Evolutionary conservation across 2,888 invertebrate genomes (phyloP).

Genomic region (Fragum whitleyi): DNA sequence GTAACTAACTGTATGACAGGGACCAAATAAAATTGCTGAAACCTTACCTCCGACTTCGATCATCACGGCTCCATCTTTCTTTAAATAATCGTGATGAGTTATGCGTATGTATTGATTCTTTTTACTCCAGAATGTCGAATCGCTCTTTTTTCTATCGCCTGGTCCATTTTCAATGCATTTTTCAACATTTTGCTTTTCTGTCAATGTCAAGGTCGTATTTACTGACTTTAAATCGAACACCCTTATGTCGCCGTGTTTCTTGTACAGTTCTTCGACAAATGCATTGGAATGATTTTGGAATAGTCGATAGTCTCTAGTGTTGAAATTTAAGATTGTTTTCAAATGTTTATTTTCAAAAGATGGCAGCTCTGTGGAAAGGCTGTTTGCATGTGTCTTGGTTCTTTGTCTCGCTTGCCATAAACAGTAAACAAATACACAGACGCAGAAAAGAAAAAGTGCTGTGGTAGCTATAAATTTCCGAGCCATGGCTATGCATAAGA

Average conservation of each 20-base stretch:
- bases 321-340: neutral
- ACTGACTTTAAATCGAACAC: neutral
- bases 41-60: slow-evolving; percentile 67
- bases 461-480: neutral
- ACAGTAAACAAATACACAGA: neutral
- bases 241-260: slow-evolving; percentile 31
- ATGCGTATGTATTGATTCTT: slow-evolving; percentile 54
- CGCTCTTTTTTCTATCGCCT: slow-evolving; percentile 36
- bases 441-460: neutral
- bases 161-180: slow-evolving; percentile 48
- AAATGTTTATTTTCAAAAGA: neutral
- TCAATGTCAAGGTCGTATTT: slow-evolving; percentile 33
- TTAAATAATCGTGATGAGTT: slow-evolving; percentile 60
- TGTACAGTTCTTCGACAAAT: slow-evolving; percentile 15
- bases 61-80: slow-evolving; percentile 50
- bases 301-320: neutral
- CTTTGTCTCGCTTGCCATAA: neutral
- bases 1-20: too few relatives aligned
- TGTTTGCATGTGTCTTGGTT: neutral
- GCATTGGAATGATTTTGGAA: slow-evolving; percentile 21
- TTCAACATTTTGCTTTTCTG: slow-evolving; percentile 28
- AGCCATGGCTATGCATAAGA: neutral
- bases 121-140: slow-evolving; percentile 46
- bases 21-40: too few relatives aligned
- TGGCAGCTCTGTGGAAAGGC: neutral